Evolutionary conservation across 2,888 invertebrate species (phyloP), one percentile per base, ranked within the genome.

Genomic region (Argynnis bischoffii): DNA sequence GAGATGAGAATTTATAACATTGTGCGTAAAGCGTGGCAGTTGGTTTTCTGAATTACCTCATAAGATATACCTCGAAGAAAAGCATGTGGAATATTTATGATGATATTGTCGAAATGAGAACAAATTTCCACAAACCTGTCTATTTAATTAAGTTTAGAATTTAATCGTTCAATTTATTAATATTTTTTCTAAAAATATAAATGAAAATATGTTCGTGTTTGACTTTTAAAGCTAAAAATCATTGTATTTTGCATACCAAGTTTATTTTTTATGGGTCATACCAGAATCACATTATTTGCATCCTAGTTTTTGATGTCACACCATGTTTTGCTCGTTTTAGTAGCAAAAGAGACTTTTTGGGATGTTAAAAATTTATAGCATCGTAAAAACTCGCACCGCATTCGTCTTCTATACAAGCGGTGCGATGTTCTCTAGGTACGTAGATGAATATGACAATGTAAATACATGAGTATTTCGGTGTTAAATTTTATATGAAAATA

Each of bases 291-390:
- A 18, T 65, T 65, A 59, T 65, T 53, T 59, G 53, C 65, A 54
- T 57, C 35, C 53, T 59, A 57, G 35, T 56, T 18, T 26, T 26
- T 26, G 26, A 26, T 26, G 26, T 26, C 4, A 59, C n/a, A 60
- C 48, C 18, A 68, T 64, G 55, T 64, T 64, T 54, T 35, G 59
- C 59, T 63, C 60, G 53, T 56, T 81, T 76, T 74, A 78, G 76
- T 76, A 83, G 76, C 80, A 80, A 80, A 82, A 82, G 84, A 81
- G 78, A 81, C 82, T 86, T 88, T 88, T 89, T 87, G 82, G 79
- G 81, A 85, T 84, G 85, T 89, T 88, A 89, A 90, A 90, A 89
- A 89, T 91, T 90, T 90, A 90, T 87, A 76, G 81, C 79, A 77
- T 87, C 89, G 82, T 90, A 91, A 90, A 91, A 90, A 85, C 77